Base-by-base conservation (phyloP, 2,113 vertebrate species). In the Nymphicus hollandicus region DNA sequence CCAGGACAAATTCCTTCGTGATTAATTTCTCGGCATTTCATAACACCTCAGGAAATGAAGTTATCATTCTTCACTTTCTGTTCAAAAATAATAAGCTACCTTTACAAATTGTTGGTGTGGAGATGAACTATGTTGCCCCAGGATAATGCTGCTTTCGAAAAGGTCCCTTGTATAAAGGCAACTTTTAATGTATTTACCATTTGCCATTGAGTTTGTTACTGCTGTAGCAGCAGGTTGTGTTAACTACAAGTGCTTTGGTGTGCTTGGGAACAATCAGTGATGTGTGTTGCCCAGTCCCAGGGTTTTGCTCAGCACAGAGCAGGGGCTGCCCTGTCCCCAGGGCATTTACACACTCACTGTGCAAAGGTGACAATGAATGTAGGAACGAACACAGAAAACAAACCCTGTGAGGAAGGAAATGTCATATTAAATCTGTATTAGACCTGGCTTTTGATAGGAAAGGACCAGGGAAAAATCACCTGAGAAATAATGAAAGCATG, bases 261-360 rank as follows among this genome's bases (percentile, higher is more conserved):
- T 9, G 47, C 22, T 43, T 10, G 12, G 82, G 39, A 6, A 27
- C 3, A 0, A 22, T 7, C 55, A n/a, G 56, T 0, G 0, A 25
- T 5, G 46, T 11, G 5, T 37, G 49, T 47, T 47, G 29, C 64
- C 29, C 7, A 0, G 8, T 70, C 49, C 50, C 28, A 37, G 37
- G n/a, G 24, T 33, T 91, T 84, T 52, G 27, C 46, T 87, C 2
- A 1, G 13, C 50, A 9, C 0, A 1, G 43, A 78, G 37, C 24
- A 52, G 53, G 10, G 27, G 15, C 33, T 52, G 50, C 50, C 55
- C 19, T 23, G 24, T 53, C 7, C 41, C 9, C 13, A 31, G 14
- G 16, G 23, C n/a, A 16, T 66, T 63, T 56, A 25, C 47, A 41
- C 27, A 2, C n/a, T 78, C 7, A 1, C 17, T 29, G n/a, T 61